phyloP scores from a whole-genome alignment of 92 coral and sea anemone species.

The Siderastrea siderea region DNA sequence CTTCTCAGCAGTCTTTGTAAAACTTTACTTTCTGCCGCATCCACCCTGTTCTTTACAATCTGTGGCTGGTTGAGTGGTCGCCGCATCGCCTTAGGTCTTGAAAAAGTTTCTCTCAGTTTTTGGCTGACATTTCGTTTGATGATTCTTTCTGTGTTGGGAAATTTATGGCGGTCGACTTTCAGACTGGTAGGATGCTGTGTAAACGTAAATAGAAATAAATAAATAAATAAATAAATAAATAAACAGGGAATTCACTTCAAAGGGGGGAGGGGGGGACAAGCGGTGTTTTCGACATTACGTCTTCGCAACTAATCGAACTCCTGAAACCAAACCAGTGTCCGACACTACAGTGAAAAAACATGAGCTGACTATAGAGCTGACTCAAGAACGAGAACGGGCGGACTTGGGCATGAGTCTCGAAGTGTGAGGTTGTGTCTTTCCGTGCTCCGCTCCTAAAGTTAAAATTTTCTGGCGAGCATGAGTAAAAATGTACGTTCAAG shows the following conservation, averaged over 20 bases:
- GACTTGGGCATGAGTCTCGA: not conserved
- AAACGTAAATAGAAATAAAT: not conserved
- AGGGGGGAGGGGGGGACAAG: no score
- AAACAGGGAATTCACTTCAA: not conserved
- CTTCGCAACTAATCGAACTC: no score
- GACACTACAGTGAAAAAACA: no score
- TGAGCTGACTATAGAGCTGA: no score
- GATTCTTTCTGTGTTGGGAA: not conserved
- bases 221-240: not conserved
- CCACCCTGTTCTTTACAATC: conserved; percentile 4
- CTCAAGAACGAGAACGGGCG: no score
- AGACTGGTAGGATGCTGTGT: not conserved
- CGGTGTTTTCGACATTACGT: no score
- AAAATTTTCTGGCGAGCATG: not conserved
- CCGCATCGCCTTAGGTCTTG: conserved; percentile 20
- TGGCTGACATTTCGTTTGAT: not conserved
- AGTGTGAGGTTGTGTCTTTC: not conserved
- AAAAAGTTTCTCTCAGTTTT: conserved; percentile 10
- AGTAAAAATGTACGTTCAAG: not conserved
- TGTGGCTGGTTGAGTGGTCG: conserved; percentile 21
- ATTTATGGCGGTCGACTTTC: not conserved
- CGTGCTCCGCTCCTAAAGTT: conserved; percentile 1
- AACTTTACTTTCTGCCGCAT: not conserved
- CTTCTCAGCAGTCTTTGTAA: conserved; percentile 34
- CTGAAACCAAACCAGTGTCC: no score